Percentiles rank a stretch among this genome's conserved stretches.
Conservation (phyloP, 2,797 vertebrate species). For the Lemur catta region DNA sequence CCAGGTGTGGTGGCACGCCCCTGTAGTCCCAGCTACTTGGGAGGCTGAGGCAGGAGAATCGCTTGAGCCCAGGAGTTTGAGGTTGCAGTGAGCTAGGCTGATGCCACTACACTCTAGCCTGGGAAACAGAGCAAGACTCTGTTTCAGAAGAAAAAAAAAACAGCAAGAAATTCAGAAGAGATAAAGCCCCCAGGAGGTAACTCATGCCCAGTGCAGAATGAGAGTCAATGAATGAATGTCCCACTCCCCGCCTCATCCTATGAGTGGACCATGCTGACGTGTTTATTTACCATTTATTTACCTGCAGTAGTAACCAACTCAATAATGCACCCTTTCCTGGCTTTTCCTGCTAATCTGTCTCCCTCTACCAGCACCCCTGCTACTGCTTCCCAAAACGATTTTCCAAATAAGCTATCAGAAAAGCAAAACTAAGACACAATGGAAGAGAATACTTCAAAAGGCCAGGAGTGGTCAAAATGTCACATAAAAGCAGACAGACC, state of each 20-base stretch:
- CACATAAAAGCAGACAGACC: background rate
- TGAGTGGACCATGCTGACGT: fast-evolving
- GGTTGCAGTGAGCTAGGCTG: too few relatives aligned
- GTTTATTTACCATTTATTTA: too few relatives aligned
- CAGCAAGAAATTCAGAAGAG: background rate
- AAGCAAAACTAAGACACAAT: background rate
- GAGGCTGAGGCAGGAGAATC: too few relatives aligned
- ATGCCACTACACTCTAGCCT: too few relatives aligned
- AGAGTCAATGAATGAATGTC: background rate
- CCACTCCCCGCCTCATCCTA: background rate
- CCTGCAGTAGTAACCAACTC: background rate
- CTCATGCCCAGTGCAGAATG: background rate
- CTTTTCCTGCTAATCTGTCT: background rate
- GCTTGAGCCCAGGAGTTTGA: too few relatives aligned
- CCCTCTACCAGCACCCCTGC: background rate
- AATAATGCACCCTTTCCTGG: too few relatives aligned
- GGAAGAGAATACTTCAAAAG: background rate
- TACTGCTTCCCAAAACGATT: background rate
- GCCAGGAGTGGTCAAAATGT: background rate
- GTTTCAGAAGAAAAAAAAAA: background rate
- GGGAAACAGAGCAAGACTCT: too few relatives aligned
- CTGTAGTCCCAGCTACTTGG: too few relatives aligned
- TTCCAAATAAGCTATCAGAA: background rate
- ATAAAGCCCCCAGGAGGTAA: background rate
- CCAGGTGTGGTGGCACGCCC: too few relatives aligned